Evolutionary conservation across 2,113 vertebrate species (phyloP), one percentile per base, ranked within the genome.

Genomic region (Amblyopsis rosae): DNA sequence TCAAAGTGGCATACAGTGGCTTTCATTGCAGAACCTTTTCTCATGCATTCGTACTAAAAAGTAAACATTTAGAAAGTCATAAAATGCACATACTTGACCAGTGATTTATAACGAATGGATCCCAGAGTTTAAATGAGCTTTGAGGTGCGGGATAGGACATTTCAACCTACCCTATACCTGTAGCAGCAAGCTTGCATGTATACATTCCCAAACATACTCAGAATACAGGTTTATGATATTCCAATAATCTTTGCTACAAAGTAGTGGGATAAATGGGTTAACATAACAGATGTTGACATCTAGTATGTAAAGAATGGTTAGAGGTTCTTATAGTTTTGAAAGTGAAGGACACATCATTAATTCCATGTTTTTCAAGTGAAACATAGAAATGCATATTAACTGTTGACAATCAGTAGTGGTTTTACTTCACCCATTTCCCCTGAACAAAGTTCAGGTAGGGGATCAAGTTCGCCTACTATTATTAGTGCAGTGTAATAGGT

Each of bases 11-110:
- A 49, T 80, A 70, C 63, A 48, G 58, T 77, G 70, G 17, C 76
- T 62, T 72, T 70, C 54, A 74, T 73, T 80, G 65, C 26, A 77
- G 65, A 77, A 81, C 51, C 62, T 82, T 67, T 77, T 79, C 62
- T 76, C 88, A 90, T 92, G 90, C 89, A 90, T 79, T 81, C 73
- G 70, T 59, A 73, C 54, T 72, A 47, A 67, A 80, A 82, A 81
- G 47, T n/a, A 79, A 81, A 70, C 76, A 75, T 72, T 77, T 68
- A 65, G 12, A 84, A 71, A 73, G 69, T 74, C 46, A 67, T 78
- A 68, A 59, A 62, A 66, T 67, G 17, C 72, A 77, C 41, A 73
- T 60, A 70, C 73, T 86, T 67, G 72, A 75, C 15, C 65, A 72
- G 59, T 62, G 49, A 6, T 64, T 78, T 61, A 67, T 62, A 19